Base-by-base conservation (phyloP, 1,140 invertebrate genomes). In the Yoshiicerus persimilis region DNA sequence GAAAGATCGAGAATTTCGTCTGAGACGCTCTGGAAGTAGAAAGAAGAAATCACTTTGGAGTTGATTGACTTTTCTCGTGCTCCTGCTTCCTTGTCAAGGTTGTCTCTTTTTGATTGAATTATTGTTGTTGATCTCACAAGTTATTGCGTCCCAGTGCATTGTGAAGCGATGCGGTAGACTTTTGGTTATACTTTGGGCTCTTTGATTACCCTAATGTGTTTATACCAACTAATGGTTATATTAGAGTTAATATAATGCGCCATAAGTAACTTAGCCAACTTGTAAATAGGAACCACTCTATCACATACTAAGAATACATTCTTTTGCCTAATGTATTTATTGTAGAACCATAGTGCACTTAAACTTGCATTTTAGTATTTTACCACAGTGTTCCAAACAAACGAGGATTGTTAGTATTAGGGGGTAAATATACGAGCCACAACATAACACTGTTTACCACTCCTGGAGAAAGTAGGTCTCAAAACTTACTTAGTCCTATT, bases 31-130 rank as follows among this genome's bases (percentile, higher is more conserved):
- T 30, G 10, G 13, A 5, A 70, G 64, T n/a, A 80, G 75, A 80
- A 80, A 80, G 75, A 80, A 80, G 75, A 80, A 80, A 80, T 80
- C 75, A 80, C 75, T 80, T 80, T 80, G 75, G 75, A 80, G 75
- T 80, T 80, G 75, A 80, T 80, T 80, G 75, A 80, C 75, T 80
- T 80, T 80, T 34, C 32, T 80, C 16, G 10, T 36, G 75, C 75
- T 80, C 75, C 32, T 80, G 34, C 75, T 32, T 80, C 32, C 75
- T 80, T 80, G 75, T 80, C 75, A 80, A 80, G 75, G 34, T 34
- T 80, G 75, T 80, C 75, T 80, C 75, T 80, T 34, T 80, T 34
- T 80, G 75, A 80, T 80, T 80, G 75, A 80, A 80, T 80, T 80
- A 80, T 80, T 80, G 32, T 80, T 80, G 75, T 80, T 80, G 75